phyloP scores from a whole-genome alignment of 2,888 invertebrate genomes.

The Lepetodrilus schrolli region DNA sequence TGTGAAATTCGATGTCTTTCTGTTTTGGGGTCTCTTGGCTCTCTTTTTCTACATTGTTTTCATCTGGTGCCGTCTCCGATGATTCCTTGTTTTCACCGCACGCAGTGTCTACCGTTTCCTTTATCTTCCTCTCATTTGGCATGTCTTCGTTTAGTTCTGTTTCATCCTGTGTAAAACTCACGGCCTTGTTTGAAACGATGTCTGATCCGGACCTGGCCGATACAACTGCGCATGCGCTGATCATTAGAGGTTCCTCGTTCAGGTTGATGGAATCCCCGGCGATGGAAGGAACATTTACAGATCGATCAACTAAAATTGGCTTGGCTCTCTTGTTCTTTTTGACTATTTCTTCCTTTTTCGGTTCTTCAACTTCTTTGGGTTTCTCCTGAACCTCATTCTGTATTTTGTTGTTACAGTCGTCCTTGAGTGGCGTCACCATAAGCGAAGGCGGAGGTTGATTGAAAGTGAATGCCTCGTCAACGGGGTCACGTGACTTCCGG shows the following conservation, averaged over 20 bases:
- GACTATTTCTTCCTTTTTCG: neutral
- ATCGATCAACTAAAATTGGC: slow-evolving; percentile 12
- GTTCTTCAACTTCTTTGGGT: neutral
- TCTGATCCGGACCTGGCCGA: neutral
- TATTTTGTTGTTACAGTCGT: neutral
- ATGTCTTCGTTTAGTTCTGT: neutral
- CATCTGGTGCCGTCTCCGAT: no score
- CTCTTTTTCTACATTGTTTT: no score
- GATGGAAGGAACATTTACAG: slow-evolving; percentile 11
- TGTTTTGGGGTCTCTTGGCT: no score
- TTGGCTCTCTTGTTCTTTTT: neutral
- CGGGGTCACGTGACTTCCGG: slow-evolving; percentile 43
- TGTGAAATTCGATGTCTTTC: no score
- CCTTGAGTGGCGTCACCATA: neutral
- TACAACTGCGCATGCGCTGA: neutral
- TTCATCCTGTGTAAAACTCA: neutral
- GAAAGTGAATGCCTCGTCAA: slow-evolving; percentile 45
- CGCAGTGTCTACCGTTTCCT: neutral
- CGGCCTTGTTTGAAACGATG: neutral
- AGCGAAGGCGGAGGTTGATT: slow-evolving; percentile 57
- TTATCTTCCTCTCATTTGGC: neutral
- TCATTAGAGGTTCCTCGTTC: slow-evolving; percentile 5
- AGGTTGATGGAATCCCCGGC: neutral
- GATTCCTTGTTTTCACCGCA: no score
- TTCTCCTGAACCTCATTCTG: neutral